Percentiles rank a stretch among this genome's conserved stretches.
Conservation (phyloP, 2,888 invertebrate genomes). For the Lordiphosa andalusiaca region DNA sequence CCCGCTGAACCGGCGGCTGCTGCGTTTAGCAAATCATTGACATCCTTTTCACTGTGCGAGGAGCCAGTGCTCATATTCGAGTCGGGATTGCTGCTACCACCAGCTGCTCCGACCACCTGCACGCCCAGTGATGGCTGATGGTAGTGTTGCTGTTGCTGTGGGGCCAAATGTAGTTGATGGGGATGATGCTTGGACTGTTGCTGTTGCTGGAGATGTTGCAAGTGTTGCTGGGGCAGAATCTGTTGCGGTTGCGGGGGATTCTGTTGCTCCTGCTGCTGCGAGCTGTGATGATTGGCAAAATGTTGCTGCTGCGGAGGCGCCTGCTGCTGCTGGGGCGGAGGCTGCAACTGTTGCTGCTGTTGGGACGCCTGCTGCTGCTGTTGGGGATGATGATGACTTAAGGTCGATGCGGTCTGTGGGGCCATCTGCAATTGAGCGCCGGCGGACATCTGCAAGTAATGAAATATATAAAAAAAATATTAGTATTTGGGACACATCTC, state of each 20-base stretch:
- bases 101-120: conserved; percentile 64
- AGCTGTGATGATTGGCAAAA: conserved; percentile 62
- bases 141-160: conserved; percentile 44
- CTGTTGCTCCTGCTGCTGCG: conserved; percentile 50
- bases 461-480: conserved; percentile 21
- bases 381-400: conserved; percentile 79
- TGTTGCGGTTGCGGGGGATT: conserved; percentile 42
- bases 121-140: conserved; percentile 51
- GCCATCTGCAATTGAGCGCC: conserved; percentile 98
- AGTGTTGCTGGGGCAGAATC: conserved; percentile 49
- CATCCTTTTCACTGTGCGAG: conserved; percentile 96
- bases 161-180: conserved; percentile 24
- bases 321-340: conserved; percentile 39
- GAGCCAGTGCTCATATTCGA: conserved; percentile 99
- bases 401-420: conserved; percentile 90
- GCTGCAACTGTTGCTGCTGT: conserved; percentile 65
- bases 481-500: neutral
- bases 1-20: conserved; percentile 33
- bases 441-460: conserved; percentile 91
- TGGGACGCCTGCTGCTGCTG: conserved; percentile 72
- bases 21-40: conserved; percentile 75
- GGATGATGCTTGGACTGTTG: conserved; percentile 39
- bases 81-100: conserved; percentile 89
- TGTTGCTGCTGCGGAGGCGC: conserved; percentile 54
- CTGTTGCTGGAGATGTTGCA: conserved; percentile 38